phyloP scores from a whole-genome alignment of 2,888 invertebrate genomes.

The Drosophila melanocephala region DNA sequence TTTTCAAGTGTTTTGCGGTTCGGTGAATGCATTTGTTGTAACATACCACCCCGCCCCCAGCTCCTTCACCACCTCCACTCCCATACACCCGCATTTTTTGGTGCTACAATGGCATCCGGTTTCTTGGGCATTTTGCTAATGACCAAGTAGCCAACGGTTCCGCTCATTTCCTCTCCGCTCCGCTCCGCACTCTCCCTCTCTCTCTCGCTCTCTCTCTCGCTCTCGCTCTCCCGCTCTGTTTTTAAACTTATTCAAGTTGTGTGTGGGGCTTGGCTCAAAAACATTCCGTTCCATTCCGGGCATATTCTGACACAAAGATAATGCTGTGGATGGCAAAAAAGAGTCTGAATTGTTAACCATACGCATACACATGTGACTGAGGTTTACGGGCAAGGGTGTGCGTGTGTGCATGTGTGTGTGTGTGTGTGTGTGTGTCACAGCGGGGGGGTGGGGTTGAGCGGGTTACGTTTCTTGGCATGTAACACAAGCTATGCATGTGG shows the following conservation, averaged over 20 bases:
- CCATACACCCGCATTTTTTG: conserved; percentile 12
- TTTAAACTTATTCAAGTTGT: conserved; percentile 39
- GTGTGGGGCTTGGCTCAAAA: conserved; percentile 57
- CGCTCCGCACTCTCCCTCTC: background rate
- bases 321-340: conserved; percentile 57
- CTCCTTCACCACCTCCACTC: too few relatives aligned
- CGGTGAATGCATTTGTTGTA: conserved; percentile 36
- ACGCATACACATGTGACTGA: conserved; percentile 26
- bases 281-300: conserved; percentile 63
- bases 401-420: background rate
- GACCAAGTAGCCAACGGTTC: conserved; percentile 27
- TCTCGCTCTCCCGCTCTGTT: too few relatives aligned
- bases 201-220: background rate
- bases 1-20: conserved; percentile 12
- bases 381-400: background rate
- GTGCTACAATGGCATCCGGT: conserved; percentile 26
- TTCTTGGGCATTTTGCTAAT: conserved; percentile 30
- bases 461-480: conserved; percentile 39
- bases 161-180: background rate
- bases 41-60: too few relatives aligned
- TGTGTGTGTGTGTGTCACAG: background rate
- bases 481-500: conserved; percentile 45
- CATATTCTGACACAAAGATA: conserved; percentile 68
- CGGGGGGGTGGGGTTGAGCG: background rate
- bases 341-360: conserved; percentile 60